Base-by-base conservation (phyloP, 1,140 invertebrate species). In the Wiebesia pumilae region DNA sequence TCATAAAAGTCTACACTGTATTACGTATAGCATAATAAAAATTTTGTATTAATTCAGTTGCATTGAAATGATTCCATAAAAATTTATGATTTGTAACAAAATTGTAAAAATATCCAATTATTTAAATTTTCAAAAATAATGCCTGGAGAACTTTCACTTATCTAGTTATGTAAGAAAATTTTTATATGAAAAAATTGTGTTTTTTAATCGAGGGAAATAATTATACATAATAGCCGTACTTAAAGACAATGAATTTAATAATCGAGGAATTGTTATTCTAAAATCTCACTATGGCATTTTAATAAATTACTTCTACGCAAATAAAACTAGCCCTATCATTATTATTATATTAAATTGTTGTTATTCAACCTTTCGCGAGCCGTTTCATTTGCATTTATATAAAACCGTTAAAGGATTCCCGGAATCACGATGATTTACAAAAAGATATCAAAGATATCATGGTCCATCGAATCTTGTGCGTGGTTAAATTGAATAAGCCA, bases 51-150 rank as follows among this genome's bases (percentile, higher is more conserved):
- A 43, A 75, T 75, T 75, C 71, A n/a, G 38, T 27, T 43, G 71
- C 10, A 75, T 73, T 75, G 71, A 75, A 75, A 75, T 75, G 71
- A 75, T 75, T 38, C 21, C 3, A 43, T 75, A 75, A 75, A 75
- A 75, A 75, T 43, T 43, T 75, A 75, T 43, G 38, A 75, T 75
- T 71, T 75, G 40, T 43, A 75, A 75, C 38, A 75, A 75, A 43
- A 75, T 43, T 75, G 38, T 75, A 43, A 75, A 75, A 75, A 43
- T 75, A 43, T n/a, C 38, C 38, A 75, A 43, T 75, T 75, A 75
- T 75, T 75, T 75, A 75, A 71, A 71, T 43, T 75, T 75, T 75
- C 38, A 43, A 43, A 38, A 75, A 24, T 75, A 43, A 75, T 75
- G 24, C 9, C 27, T 43, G 27, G 10, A n/a, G 38, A 43, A 75